Evolutionary conservation across 1,140 invertebrate genomes (phyloP).

Genomic region (Megalopta genalis): DNA sequence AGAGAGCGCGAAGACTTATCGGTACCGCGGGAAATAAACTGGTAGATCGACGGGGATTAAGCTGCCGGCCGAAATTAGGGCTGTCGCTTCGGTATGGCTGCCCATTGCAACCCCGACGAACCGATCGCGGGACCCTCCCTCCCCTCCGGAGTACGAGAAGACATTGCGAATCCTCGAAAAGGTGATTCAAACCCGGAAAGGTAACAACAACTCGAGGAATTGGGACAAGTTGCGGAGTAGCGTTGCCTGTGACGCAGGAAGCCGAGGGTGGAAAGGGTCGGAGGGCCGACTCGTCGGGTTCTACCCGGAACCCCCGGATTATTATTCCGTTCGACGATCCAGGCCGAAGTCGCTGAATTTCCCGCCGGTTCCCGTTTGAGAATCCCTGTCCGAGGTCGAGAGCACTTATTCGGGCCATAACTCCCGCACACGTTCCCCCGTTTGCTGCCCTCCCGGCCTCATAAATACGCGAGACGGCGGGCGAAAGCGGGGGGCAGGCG

Average conservation of each 20-base stretch:
- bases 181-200: neutral
- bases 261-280: too few relatives aligned
- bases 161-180: neutral
- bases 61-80: conserved; percentile 27
- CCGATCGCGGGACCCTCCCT: conserved; percentile 22
- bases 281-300: too few relatives aligned
- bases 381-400: conserved; percentile 73
- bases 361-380: conserved; percentile 55
- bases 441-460: conserved; percentile 73
- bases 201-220: neutral
- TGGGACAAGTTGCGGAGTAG: neutral
- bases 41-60: conserved; percentile 53
- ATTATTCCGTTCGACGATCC: neutral
- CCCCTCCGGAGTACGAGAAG: neutral
- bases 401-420: conserved; percentile 79
- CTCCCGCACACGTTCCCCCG: conserved; percentile 71
- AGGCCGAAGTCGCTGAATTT: neutral
- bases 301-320: neutral
- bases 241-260: too few relatives aligned
- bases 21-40: conserved; percentile 47
- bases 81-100: conserved; percentile 33
- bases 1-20: conserved; percentile 59
- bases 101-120: neutral
- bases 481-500: conserved; percentile 24
- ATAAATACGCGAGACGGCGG: conserved; percentile 72